Evolutionary conservation across 2,888 invertebrate genomes (phyloP).

Genomic region (Eristalis arbustorum): DNA sequence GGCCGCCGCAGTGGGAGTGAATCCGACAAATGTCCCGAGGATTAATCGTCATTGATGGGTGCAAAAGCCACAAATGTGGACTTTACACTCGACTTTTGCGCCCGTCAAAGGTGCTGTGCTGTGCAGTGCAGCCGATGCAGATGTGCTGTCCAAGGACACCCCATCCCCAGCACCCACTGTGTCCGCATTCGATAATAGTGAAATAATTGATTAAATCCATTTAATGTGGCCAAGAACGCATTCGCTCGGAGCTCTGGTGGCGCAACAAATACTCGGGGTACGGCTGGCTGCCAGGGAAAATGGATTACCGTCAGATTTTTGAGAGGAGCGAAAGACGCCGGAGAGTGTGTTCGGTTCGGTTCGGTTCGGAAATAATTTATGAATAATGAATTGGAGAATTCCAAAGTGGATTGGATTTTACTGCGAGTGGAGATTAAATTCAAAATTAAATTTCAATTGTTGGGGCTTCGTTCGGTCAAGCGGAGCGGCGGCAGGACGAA

Average conservation of each 20-base stretch:
- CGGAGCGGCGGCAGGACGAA: neutral
- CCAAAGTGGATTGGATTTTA: conserved; percentile 53
- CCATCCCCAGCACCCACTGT: neutral
- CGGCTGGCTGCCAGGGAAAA: conserved; percentile 22
- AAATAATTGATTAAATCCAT: conserved; percentile 69
- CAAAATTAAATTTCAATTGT: conserved; percentile 61
- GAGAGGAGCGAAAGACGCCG: conserved; percentile 1
- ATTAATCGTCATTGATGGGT: conserved; percentile 57
- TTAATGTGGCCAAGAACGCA: conserved; percentile 37
- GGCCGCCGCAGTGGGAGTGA: conserved; percentile 4
- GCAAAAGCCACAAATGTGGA: conserved; percentile 46
- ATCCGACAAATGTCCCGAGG: conserved; percentile 27
- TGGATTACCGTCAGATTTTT: conserved; percentile 53
- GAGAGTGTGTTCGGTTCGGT: conserved; percentile 15
- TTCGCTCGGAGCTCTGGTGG: conserved; percentile 25
- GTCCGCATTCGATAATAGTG: conserved; percentile 59
- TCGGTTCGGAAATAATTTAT: conserved; percentile 54
- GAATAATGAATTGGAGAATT: conserved; percentile 59
- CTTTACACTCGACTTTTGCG: conserved; percentile 57
- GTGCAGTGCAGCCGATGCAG: conserved; percentile 6
- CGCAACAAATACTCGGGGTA: conserved; percentile 42
- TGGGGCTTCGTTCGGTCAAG: conserved; percentile 19
- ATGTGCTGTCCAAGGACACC: neutral
- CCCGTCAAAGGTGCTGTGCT: conserved; percentile 22
- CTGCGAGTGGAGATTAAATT: conserved; percentile 52